Percentiles rank a stretch among this genome's conserved stretches.
Evolutionary conservation across 1,140 invertebrate species (phyloP).

Genomic region (Dendroctonus valens): DNA sequence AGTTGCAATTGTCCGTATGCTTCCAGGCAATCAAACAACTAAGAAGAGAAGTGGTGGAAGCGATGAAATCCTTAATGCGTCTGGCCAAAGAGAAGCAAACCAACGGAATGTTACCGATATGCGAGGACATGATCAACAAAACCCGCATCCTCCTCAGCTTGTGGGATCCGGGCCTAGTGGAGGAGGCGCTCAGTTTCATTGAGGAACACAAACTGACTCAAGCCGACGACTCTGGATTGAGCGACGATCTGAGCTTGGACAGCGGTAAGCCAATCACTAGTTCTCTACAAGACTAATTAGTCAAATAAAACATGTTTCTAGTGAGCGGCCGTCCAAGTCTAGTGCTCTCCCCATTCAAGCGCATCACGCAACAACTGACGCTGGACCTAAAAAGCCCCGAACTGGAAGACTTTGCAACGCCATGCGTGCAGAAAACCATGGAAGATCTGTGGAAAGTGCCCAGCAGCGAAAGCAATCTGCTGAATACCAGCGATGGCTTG

Average conservation of each 20-base stretch:
- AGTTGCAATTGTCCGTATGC: too few relatives aligned
- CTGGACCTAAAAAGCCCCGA: constrained; percentile 70
- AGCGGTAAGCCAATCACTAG: constrained; percentile 18
- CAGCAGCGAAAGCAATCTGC: constrained; percentile 28
- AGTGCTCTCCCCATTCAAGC: constrained; percentile 69
- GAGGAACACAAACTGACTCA: constrained; percentile 69
- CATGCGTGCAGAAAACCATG: constrained; percentile 61
- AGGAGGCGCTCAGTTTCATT: constrained; percentile 79
- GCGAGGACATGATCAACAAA: constrained; percentile 76
- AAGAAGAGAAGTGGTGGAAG: constrained; percentile 72
- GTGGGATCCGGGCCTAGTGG: constrained; percentile 80
- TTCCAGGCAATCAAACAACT: constrained; percentile 72
- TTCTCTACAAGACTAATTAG: neutral
- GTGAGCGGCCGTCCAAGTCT: constrained; percentile 45
- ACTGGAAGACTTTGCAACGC: constrained; percentile 69
- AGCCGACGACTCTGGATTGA: constrained; percentile 47
- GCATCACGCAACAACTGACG: constrained; percentile 73
- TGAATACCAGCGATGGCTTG: constrained; percentile 47
- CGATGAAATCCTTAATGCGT: constrained; percentile 72
- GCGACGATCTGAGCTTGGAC: constrained; percentile 47
- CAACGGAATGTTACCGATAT: constrained; percentile 71
- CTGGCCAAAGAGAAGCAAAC: constrained; percentile 71
- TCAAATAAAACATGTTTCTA: constrained; percentile 8
- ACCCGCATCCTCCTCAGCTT: constrained; percentile 74
- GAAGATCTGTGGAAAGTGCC: constrained; percentile 57